These are phyloP conservation scores for Callithrix jacchus DNA, from an alignment of 2,113 vertebrate genomes.

Conservation along the genomic window DNA sequence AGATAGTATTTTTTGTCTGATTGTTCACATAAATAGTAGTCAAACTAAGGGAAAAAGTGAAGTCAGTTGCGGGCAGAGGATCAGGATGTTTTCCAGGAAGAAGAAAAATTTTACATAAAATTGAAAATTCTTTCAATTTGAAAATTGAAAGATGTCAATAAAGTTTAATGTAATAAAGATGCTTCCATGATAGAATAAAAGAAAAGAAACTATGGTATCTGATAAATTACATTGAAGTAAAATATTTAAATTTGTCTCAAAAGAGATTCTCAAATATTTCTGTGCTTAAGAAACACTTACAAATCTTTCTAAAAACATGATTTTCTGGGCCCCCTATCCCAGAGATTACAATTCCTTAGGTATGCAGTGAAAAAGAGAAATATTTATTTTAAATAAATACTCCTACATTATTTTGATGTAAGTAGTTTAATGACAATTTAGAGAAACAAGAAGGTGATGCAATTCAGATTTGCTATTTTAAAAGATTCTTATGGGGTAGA, in stretches of 20 bases:
- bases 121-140: no score
- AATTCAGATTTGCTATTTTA: not conserved
- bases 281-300: not conserved
- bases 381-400: not conserved
- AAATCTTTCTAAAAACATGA: not conserved
- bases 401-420: not conserved
- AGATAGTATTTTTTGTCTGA: not conserved
- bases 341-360: not conserved
- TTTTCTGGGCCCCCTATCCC: not conserved
- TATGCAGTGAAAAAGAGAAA: not conserved
- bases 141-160: not conserved
- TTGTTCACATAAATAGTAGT: not conserved
- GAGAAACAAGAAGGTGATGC: not conserved
- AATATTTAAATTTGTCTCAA: not conserved
- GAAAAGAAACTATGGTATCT: not conserved
- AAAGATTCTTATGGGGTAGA: not conserved
- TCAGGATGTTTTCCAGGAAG: not conserved
- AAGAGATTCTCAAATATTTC: not conserved
- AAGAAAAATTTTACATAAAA: not conserved
- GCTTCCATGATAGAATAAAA: not conserved
- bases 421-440: not conserved
- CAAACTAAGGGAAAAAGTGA: not conserved
- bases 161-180: not conserved
- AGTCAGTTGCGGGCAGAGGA: fast-evolving
- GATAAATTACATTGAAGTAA: not conserved